A percentile compares a stretch with the other conserved stretches of the same genome.
Evolutionary conservation across 2,113 vertebrate species (phyloP).

Genomic region (Lates calcarifer): DNA sequence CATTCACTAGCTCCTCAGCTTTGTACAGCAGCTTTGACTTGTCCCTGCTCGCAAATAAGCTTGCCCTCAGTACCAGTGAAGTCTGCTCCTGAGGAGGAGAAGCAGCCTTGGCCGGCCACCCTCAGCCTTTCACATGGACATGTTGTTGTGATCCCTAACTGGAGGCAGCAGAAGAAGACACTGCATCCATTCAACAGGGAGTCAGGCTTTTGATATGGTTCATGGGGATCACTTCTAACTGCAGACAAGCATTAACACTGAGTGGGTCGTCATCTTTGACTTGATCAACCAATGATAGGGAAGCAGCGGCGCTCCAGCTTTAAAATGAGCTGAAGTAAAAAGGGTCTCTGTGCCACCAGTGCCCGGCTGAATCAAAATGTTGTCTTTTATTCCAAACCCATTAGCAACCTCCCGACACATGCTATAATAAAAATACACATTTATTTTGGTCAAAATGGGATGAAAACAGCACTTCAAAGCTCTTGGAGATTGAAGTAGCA

Average conservation of each 20-base stretch:
- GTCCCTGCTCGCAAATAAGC: slow-evolving; percentile 40
- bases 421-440: slow-evolving; percentile 82
- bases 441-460: slow-evolving; percentile 84
- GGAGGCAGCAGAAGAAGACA: slow-evolving; percentile 55
- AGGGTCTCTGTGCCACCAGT: slow-evolving; percentile 74
- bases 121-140: slow-evolving; percentile 61
- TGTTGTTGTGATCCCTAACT: slow-evolving; percentile 48
- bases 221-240: slow-evolving; percentile 74
- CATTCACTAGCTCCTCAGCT: slow-evolving; percentile 19
- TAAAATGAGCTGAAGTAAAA: slow-evolving; percentile 77
- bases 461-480: slow-evolving; percentile 84
- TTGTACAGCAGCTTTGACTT: slow-evolving; percentile 53
- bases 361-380: slow-evolving; percentile 77
- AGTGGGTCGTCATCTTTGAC: slow-evolving; percentile 82
- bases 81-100: slow-evolving; percentile 31
- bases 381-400: slow-evolving; percentile 86
- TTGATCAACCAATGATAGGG: slow-evolving; percentile 79
- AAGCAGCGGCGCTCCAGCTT: slow-evolving; percentile 62
- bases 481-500: slow-evolving; percentile 82
- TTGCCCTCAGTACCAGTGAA: slow-evolving; percentile 40
- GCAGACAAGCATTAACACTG: slow-evolving; percentile 78
- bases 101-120: slow-evolving; percentile 65
- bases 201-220: slow-evolving; percentile 74
- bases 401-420: slow-evolving; percentile 84
- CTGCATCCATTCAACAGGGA: slow-evolving; percentile 63